A percentile compares a stretch with the other conserved stretches of the same genome.
phyloP scores from a whole-genome alignment of 2,113 vertebrate genomes.

The Lagopus leucura region DNA sequence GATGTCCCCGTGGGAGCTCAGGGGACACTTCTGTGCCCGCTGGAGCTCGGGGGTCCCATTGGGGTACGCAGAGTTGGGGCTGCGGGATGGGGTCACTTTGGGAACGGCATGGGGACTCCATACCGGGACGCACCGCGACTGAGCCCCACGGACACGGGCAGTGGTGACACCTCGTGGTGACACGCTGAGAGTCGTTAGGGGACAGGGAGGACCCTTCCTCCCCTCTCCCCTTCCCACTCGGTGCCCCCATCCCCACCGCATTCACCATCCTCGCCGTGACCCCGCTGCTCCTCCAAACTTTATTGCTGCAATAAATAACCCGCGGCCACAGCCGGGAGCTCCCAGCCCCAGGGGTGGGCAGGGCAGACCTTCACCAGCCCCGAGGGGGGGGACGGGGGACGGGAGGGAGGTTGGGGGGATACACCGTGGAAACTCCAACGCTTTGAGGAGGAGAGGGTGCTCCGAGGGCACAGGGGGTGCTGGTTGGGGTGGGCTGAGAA shows the following conservation, averaged over 20 bases:
- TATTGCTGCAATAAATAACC: slow-evolving; percentile 63
- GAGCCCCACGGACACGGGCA: neutral
- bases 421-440: accelerated
- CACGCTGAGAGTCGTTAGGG: accelerated
- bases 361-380: neutral
- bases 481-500: neutral
- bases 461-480: neutral
- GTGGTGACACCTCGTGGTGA: slow-evolving; percentile 24
- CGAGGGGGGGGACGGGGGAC: neutral
- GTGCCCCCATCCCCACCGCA: neutral
- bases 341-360: neutral
- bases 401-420: no score
- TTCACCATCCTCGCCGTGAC: neutral
- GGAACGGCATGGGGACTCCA: accelerated
- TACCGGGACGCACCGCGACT: neutral
- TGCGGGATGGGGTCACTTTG: accelerated
- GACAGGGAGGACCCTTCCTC: neutral
- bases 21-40: accelerated
- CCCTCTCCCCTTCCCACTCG: accelerated
- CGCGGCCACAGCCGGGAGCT: neutral
- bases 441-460: neutral
- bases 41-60: neutral
- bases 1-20: neutral
- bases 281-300: slow-evolving; percentile 19
- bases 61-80: accelerated